Conservation (phyloP, 2,888 invertebrate genomes). For the Zele albiditarsus region DNA sequence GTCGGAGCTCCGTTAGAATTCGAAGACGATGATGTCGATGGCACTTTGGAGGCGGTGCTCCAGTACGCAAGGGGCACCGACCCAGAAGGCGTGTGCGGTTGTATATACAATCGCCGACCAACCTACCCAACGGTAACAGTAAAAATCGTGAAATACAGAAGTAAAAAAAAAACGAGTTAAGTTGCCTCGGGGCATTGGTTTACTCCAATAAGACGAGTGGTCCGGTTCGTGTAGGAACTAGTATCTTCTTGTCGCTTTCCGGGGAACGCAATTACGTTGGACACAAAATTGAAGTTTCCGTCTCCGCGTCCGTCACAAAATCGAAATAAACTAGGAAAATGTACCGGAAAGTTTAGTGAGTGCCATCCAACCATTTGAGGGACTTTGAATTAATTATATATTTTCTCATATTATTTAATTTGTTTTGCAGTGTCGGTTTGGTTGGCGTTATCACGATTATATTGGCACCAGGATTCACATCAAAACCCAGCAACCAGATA, state of each 20-base stretch:
- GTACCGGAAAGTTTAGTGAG: neutral
- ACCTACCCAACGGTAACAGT: slow-evolving; percentile 46
- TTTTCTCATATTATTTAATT: neutral
- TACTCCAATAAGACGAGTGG: slow-evolving; percentile 61
- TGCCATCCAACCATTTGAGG: neutral
- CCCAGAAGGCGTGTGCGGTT: slow-evolving; percentile 25
- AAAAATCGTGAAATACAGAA: slow-evolving; percentile 52
- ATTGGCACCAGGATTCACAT: neutral
- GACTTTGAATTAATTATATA: neutral
- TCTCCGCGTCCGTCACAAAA: neutral
- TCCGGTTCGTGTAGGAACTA: slow-evolving; percentile 59
- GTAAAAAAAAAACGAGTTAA: slow-evolving; percentile 48
- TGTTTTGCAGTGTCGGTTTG: slow-evolving; percentile 5
- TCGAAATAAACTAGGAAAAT: neutral
- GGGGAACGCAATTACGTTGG: neutral
- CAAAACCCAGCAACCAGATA: neutral
- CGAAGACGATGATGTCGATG: slow-evolving; percentile 1
- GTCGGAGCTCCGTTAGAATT: neutral
- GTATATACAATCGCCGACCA: slow-evolving; percentile 1
- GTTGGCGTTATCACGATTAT: neutral
- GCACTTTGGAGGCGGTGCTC: slow-evolving; percentile 3
- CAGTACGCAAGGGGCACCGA: slow-evolving; percentile 33
- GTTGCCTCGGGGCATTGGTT: slow-evolving; percentile 47
- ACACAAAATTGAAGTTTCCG: neutral
- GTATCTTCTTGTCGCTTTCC: slow-evolving; percentile 62